Evolutionary conservation across 2,888 invertebrate genomes (phyloP).

Genomic region (Thymelicus sylvestris): DNA sequence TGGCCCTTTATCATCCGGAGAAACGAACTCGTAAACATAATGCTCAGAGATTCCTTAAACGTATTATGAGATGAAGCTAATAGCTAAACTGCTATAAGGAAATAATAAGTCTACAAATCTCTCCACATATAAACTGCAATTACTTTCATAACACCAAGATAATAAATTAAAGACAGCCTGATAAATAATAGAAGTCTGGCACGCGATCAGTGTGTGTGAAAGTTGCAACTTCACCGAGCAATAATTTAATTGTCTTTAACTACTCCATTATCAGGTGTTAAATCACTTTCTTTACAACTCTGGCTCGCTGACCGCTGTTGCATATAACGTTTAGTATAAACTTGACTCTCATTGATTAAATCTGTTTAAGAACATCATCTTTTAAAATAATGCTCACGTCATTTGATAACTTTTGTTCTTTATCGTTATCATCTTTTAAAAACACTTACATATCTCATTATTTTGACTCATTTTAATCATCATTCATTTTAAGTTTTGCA

Average conservation of each 20-base stretch:
- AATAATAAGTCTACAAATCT: conserved; percentile 27
- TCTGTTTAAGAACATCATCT: conserved; percentile 7
- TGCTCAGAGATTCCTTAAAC: background rate
- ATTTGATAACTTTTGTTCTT: conserved; percentile 16
- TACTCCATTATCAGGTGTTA: conserved; percentile 16
- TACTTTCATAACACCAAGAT: conserved; percentile 36
- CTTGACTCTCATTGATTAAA: background rate
- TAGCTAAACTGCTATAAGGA: conserved; percentile 12
- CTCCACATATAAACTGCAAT: conserved; percentile 32
- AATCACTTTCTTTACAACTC: conserved; percentile 11
- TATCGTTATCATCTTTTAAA: conserved; percentile 14
- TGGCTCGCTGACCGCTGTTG: background rate
- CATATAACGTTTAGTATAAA: background rate
- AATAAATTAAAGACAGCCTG: conserved; percentile 32
- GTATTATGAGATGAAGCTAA: background rate
- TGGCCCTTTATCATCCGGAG: no score
- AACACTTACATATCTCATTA: conserved; percentile 4
- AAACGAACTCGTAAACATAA: no score
- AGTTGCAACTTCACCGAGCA: conserved; percentile 29
- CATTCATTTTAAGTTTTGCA: conserved; percentile 6
- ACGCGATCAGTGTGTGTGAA: conserved; percentile 35
- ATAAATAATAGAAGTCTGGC: conserved; percentile 33
- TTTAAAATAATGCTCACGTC: conserved; percentile 13
- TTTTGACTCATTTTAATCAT: conserved; percentile 14
- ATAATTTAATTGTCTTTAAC: conserved; percentile 31